Base-by-base conservation (phyloP, 2,797 vertebrate genomes). In the Gambusia yucatana region DNA sequence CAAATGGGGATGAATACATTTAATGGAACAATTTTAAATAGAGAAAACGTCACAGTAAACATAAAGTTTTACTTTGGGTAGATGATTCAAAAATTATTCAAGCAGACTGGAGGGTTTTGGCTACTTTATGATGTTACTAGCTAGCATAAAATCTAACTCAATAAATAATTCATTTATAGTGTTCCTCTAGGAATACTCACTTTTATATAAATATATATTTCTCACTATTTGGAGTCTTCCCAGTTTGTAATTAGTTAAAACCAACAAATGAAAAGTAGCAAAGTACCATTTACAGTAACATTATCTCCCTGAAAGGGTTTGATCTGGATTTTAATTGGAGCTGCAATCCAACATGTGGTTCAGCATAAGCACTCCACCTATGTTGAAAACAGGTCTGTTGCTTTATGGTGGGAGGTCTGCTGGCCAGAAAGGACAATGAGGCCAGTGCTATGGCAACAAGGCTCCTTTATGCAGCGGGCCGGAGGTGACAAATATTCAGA, bases 401-500 rank as follows among this genome's bases (percentile, higher is more conserved):
- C 75, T 69, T 80, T 88, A 78, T 83, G 73, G 86, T 67, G 70
- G 81, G 77, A 77, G 79, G 78, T 52, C 82, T 30, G 81, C 84
- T 87, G 87, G 90, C 93, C 85, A 86, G 63, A 88, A 85, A 90
- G 88, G 86, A 93, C 93, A 94, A 92, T 94, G 86, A 88, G 81
- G 63, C 84, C 84, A 89, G 87, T 69, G 59, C 94, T 93, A 94
- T 95, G 91, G 94, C 89, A 94, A 96, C 93, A 73, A 75, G 70
- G 84, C 85, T 73, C 87, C 88, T 92, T 93, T 91, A 87, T 86
- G 87, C 81, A 14, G 46, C 65, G 75, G 90, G 87, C 84, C 86
- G 91, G 87, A 93, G 94, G 93, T 95, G 95, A 93, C 87, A 92
- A 85, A 87, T 88, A 93, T 82, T 91, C 85, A 93, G 91, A 90